Base-by-base conservation (phyloP, 2,113 vertebrate genomes). In the Seriola aureovittata region DNA sequence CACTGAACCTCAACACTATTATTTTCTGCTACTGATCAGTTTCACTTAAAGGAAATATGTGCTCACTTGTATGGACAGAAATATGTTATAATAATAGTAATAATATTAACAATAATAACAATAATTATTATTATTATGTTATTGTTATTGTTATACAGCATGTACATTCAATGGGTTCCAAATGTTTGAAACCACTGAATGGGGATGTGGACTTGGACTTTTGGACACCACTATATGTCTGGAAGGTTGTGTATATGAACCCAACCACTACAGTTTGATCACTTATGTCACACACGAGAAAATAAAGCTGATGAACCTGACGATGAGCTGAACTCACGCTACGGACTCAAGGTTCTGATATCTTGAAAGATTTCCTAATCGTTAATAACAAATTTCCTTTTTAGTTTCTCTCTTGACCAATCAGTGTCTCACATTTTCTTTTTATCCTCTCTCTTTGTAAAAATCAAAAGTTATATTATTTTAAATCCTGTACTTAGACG, bases 21-120 rank as follows among this genome's bases (percentile, higher is more conserved):
- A 58, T 78, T 71, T 52, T 50, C 36, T 55, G 54, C 1, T 17
- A 25, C 46, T 32, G 65, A 63, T 72, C 46, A 81, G 10, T 44
- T 44, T 16, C 48, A 52, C 7, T 52, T 21, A 21, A 4, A 52
- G 48, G 17, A 52, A 17, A 21, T 7, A 54, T n/a, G 21, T 4
- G 8, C 21, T n/a, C 34, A n/a, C 25, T 16, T 34, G 9, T 17
- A 34, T 12, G 44, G 52, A n/a, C 19, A n/a, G 19, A 54, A 54
- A 54, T n/a, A n/a, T 52, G 29, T 29, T 29, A 29, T 29, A 29
- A 29, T 29, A 29, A 29, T 29, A 2, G 29, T 29, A 29, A 29
- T 29, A 29, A 29, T 29, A 29, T 2, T 29, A 29, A 29, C 29
- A 29, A 29, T 29, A 29, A 29, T 29, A 29, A 29, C 2, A 2